A percentile compares a stretch with the other conserved stretches of the same genome.
phyloP scores from a whole-genome alignment of 2,797 vertebrate species.

The Sebastes ruberrimus region DNA sequence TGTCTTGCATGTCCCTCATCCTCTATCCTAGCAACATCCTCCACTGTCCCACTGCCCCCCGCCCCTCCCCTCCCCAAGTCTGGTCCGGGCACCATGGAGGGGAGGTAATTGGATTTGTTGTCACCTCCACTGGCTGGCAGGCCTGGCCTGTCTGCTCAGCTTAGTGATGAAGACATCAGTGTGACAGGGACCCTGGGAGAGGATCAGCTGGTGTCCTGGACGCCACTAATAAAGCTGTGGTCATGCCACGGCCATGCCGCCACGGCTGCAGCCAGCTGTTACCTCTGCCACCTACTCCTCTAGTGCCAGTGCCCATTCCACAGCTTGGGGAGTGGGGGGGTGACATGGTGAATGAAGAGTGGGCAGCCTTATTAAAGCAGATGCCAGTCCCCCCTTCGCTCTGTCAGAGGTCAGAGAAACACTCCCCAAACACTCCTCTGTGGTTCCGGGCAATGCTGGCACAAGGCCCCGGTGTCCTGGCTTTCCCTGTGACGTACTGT shows the following conservation, averaged over 20 bases:
- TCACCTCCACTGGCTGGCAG: conserved; percentile 98
- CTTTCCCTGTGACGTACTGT: conserved; percentile 39
- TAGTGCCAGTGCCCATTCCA: conserved; percentile 41
- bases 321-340: conserved; percentile 31
- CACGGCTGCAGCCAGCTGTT: conserved; percentile 95
- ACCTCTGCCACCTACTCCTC: conserved; percentile 54
- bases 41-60: conserved; percentile 26
- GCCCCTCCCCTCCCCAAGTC: conserved; percentile 69
- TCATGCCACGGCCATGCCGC: conserved; percentile 69
- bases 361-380: conserved; percentile 69
- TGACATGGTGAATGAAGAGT: conserved; percentile 33
- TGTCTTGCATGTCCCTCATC: conserved; percentile 34
- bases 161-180: conserved; percentile 99
- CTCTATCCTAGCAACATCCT: conserved; percentile 21
- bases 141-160: conserved; percentile 95
- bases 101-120: conserved; percentile 99
- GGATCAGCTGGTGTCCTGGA: conserved; percentile 97
- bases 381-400: conserved; percentile 53
- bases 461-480: conserved; percentile 43
- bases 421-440: conserved; percentile 39
- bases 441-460: conserved; percentile 62
- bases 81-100: conserved; percentile 89
- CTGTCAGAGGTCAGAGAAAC: conserved; percentile 64
- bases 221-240: conserved; percentile 94
- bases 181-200: conserved; percentile 95